Evolutionary conservation across 2,113 vertebrate genomes (phyloP).

Genomic region (Lycaon pictus): DNA sequence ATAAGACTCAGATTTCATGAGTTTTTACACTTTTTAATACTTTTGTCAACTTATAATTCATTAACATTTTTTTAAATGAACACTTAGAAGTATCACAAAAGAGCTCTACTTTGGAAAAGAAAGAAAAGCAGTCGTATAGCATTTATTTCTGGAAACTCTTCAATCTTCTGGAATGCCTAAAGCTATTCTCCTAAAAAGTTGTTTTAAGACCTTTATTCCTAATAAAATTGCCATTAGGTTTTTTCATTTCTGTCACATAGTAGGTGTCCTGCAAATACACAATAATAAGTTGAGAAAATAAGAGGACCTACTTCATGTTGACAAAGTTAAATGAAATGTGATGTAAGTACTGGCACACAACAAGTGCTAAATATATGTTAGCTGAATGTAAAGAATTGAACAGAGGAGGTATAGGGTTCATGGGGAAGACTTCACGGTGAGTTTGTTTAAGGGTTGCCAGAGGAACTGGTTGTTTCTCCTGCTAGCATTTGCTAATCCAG

Average conservation of each 20-base stretch:
- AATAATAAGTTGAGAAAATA: not conserved
- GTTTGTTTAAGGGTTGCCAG: not conserved
- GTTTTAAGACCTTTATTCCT: not conserved
- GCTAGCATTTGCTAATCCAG: not conserved
- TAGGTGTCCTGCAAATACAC: not conserved
- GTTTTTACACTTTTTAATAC: not conserved
- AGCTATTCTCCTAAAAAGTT: not conserved
- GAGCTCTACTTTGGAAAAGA: not conserved
- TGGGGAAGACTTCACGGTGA: not conserved
- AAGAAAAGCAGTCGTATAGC: not conserved
- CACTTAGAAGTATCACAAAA: not conserved
- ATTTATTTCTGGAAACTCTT: conserved; percentile 17
- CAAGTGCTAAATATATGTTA: not conserved
- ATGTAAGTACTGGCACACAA: not conserved
- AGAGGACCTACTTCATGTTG: not conserved
- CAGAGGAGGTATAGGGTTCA: not conserved
- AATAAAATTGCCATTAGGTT: not conserved
- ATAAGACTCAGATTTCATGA: not conserved
- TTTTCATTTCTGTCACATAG: not conserved
- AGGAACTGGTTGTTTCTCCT: not conserved
- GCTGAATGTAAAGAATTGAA: not conserved
- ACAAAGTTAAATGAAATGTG: not conserved
- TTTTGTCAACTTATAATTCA: conserved; percentile 12
- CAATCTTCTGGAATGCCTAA: not conserved
- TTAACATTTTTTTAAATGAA: conserved; percentile 27